Percentiles rank a stretch among this genome's conserved stretches.
Conservation (phyloP, 2,888 invertebrate genomes). For the Ptychoptera contaminata region DNA sequence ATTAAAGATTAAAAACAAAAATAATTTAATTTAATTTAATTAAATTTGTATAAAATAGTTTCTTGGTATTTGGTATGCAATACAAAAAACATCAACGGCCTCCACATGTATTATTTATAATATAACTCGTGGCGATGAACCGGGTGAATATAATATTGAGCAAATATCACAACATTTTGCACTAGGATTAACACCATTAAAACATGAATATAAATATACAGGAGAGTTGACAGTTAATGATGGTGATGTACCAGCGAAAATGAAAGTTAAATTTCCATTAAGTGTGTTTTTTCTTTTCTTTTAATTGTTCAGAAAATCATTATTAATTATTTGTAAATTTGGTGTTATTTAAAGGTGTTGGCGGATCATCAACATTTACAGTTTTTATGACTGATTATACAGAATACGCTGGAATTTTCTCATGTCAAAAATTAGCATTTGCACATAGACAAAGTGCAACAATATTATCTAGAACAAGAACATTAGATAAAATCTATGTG, state of each 20-base stretch:
- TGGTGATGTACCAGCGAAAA: conserved; percentile 46
- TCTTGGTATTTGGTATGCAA: conserved; percentile 65
- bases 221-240: conserved; percentile 51
- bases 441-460: conserved; percentile 64
- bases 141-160: conserved; percentile 49
- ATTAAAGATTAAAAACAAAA: not conserved
- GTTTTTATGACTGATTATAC: conserved; percentile 60
- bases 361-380: conserved; percentile 58
- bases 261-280: conserved; percentile 62
- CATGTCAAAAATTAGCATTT: conserved; percentile 56
- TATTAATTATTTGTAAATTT: not conserved
- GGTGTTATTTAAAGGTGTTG: conserved; percentile 40
- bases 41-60: conserved; percentile 35
- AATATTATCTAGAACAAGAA: conserved; percentile 58
- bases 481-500: conserved; percentile 50
- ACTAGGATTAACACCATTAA: conserved; percentile 52
- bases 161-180: conserved; percentile 58
- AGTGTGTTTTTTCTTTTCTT: conserved; percentile 42
- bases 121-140: conserved; percentile 52
- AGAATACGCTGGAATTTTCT: conserved; percentile 59
- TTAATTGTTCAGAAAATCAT: not conserved
- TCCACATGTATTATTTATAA: conserved; percentile 67
- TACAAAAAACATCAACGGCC: conserved; percentile 68
- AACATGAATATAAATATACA: conserved; percentile 65
- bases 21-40: not conserved